These are phyloP conservation scores for Tethya wilhelma DNA, from an alignment of 37 sponge, comb jelly and placozoan genomes.

Conservation along the genomic window DNA sequence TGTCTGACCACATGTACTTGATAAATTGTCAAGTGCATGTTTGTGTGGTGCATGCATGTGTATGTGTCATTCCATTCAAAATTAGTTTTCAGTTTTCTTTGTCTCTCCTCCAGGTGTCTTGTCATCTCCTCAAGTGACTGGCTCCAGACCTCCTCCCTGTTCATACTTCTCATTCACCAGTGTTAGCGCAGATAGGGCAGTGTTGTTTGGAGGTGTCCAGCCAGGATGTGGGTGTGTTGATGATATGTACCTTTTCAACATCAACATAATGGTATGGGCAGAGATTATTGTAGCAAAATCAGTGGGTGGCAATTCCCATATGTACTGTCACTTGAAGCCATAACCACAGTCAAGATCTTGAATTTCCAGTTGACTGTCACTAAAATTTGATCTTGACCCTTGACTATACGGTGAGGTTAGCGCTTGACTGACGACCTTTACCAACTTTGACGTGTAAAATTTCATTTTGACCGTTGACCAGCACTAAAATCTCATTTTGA, in stretches of 20 bases:
- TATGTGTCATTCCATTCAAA: not conserved
- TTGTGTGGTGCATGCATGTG: not conserved
- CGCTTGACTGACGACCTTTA: too few relatives aligned
- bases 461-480: too few relatives aligned
- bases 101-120: not conserved
- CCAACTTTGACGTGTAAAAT: too few relatives aligned
- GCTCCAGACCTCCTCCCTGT: conserved; percentile 40
- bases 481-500: too few relatives aligned
- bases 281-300: too few relatives aligned
- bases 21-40: not conserved
- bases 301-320: too few relatives aligned
- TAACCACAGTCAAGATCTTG: too few relatives aligned
- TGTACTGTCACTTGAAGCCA: too few relatives aligned
- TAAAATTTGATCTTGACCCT: too few relatives aligned
- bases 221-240: conserved; percentile 31
- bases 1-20: too few relatives aligned
- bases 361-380: too few relatives aligned
- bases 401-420: too few relatives aligned
- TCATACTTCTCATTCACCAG: conserved; percentile 43
- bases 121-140: conserved; percentile 25
- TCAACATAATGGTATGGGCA: conserved; percentile 22
- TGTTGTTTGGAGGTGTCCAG: conserved; percentile 67
- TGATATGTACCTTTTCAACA: conserved; percentile 53
- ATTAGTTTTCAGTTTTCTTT: not conserved
- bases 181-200: conserved; percentile 27